These are phyloP conservation scores for Dendrolimus punctatus DNA, from an alignment of 1,140 invertebrate species.

Conservation along the genomic window DNA sequence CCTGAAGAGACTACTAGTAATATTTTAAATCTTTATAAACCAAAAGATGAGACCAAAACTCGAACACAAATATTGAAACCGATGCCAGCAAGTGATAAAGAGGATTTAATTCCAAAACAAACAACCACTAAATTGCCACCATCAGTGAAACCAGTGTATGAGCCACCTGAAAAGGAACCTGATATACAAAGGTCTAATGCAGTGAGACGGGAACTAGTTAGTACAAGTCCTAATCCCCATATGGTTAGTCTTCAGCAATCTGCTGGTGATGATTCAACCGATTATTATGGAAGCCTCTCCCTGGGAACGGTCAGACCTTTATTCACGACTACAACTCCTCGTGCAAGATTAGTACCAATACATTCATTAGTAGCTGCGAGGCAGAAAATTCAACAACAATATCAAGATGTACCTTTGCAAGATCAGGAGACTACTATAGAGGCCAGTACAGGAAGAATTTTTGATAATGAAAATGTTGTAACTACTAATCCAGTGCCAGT, in stretches of 20 bases:
- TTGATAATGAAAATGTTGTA: slow-evolving; percentile 52
- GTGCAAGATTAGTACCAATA: slow-evolving; percentile 61
- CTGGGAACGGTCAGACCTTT: slow-evolving; percentile 75
- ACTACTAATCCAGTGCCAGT: slow-evolving; percentile 63
- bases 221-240: slow-evolving; percentile 57
- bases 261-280: slow-evolving; percentile 74
- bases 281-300: slow-evolving; percentile 77
- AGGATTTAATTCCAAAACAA: slow-evolving; percentile 49
- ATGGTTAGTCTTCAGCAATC: slow-evolving; percentile 69
- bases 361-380: slow-evolving; percentile 54
- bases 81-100: slow-evolving; percentile 32
- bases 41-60: slow-evolving; percentile 48
- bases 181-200: slow-evolving; percentile 44
- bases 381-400: slow-evolving; percentile 60
- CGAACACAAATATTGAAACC: slow-evolving; percentile 47
- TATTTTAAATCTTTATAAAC: slow-evolving; percentile 40
- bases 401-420: slow-evolving; percentile 56
- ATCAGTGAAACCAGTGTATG: slow-evolving; percentile 68
- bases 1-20: slow-evolving; percentile 51
- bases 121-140: slow-evolving; percentile 47
- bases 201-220: slow-evolving; percentile 71
- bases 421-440: slow-evolving; percentile 64
- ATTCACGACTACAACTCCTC: slow-evolving; percentile 75
- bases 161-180: slow-evolving; percentile 61
- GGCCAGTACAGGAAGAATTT: slow-evolving; percentile 63